phyloP scores from a whole-genome alignment of 2,888 invertebrate genomes.

The Nomada flava region DNA sequence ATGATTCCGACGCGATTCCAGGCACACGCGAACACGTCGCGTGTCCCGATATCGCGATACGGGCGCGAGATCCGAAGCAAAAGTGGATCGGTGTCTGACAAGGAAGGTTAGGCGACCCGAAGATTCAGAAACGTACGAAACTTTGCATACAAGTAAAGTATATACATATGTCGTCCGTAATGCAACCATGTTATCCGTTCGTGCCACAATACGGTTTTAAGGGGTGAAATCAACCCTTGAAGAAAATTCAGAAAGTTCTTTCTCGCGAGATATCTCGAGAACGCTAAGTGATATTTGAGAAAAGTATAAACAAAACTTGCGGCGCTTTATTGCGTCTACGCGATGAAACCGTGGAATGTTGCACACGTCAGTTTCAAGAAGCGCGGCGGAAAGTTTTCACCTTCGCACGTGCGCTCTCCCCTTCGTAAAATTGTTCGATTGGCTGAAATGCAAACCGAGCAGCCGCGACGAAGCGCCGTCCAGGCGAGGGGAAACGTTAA shows the following conservation, averaged over 20 bases:
- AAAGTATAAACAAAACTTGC: too few species aligned
- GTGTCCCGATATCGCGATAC: slow-evolving; percentile 22
- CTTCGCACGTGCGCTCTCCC: background rate
- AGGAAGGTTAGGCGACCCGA: too few species aligned
- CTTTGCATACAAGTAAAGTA: background rate
- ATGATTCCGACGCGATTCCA: slow-evolving; percentile 14
- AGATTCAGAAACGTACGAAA: too few species aligned
- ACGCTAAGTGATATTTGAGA: too few species aligned
- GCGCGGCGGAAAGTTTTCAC: background rate
- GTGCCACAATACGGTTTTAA: too few species aligned
- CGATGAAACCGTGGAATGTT: too few species aligned
- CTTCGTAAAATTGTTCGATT: background rate
- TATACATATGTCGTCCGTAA: background rate
- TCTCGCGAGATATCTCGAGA: too few species aligned
- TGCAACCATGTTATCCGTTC: too few species aligned
- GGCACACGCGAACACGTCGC: slow-evolving; percentile 46
- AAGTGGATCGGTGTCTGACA: background rate
- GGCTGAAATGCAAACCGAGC: slow-evolving; percentile 12
- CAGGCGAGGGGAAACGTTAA: slow-evolving; percentile 42
- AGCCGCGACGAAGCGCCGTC: background rate
- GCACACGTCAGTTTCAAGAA: too few species aligned
- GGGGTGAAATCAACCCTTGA: too few species aligned
- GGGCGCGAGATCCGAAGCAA: background rate
- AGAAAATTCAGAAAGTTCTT: too few species aligned
- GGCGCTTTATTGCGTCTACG: too few species aligned